These are phyloP conservation scores for Toxonevra muliebris DNA, from an alignment of 2,888 invertebrate genomes.

Conservation along the genomic window DNA sequence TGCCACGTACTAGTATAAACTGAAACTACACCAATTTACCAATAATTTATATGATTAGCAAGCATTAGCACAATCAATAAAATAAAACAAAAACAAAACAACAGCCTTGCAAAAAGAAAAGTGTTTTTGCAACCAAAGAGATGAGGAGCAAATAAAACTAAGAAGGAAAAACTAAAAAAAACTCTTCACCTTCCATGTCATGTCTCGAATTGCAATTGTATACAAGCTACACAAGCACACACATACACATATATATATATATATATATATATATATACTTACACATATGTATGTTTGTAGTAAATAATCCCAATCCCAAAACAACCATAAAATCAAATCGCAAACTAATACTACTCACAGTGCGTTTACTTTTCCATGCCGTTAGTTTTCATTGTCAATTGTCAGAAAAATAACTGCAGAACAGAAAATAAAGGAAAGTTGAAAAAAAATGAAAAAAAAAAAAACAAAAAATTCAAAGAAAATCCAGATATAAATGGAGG, in stretches of 20 bases:
- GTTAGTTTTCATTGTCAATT: conserved; percentile 62
- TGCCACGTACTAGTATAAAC: too few relatives aligned
- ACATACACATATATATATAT: neutral
- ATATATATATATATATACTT: neutral
- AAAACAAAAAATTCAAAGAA: neutral
- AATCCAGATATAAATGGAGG: conserved; percentile 1
- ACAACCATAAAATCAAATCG: conserved; percentile 53
- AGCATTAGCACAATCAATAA: too few relatives aligned
- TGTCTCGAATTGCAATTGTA: too few relatives aligned
- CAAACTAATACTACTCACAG: conserved; percentile 57
- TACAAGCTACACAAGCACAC: neutral
- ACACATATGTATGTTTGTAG: neutral
- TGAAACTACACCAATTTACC: too few relatives aligned
- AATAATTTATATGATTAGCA: too few relatives aligned
- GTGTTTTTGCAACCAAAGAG: too few relatives aligned
- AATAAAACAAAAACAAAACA: too few relatives aligned
- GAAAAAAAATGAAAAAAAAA: neutral
- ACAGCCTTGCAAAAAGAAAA: too few relatives aligned
- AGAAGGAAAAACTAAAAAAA: too few relatives aligned
- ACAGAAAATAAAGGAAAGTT: neutral
- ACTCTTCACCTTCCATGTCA: too few relatives aligned
- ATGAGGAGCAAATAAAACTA: too few relatives aligned
- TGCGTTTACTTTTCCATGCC: conserved; percentile 59
- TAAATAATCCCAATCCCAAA: conserved; percentile 13
- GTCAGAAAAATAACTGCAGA: neutral